Base-by-base conservation (phyloP, 35 echinoderm and acorn worm species). In the Strongylocentrotus purpuratus region DNA sequence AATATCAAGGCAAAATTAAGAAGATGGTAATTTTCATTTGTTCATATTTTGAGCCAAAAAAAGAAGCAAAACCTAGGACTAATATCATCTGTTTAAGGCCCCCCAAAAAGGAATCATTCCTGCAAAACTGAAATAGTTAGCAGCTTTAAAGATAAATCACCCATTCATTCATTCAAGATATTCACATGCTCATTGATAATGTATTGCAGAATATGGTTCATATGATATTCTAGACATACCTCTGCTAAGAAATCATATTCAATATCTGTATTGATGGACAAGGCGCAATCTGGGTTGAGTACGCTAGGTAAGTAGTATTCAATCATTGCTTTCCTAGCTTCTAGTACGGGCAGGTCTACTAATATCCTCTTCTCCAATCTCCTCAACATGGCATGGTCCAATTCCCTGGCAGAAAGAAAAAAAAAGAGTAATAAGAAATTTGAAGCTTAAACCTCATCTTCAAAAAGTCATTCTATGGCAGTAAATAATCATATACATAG, bases 351-450 rank as follows among this genome's bases (percentile, higher is more conserved):
- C 52, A 99, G 87, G 60, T 99, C 98, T 11, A 99, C 98, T 32
- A 99, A 78, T 50, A 99, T 99, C 92, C 98, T 96, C 94, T 99
- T 99, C 59, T 99, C 98, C 46, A 99, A 94, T 46, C 98, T 87
- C 65, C 98, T 95, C 61, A 99, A 92, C 98, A 99, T 99, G 3
- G 98, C 98, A 94, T 99, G 98, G 70, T 99, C 98, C 88, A 99
- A 94, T 61, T 99, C 98, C 98, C 98, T 99, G 86, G 33, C 11
- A 33, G 4, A 95, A 20, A 33, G 4, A 95, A 89, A 45, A 28
- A 33, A 11, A 59, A 59, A 0, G 18, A n/a, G 65, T 4, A 78
- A n/a, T 28, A 3, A 78, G 65, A 78, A 78, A 22, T 78, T 70
- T 22, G 20, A 70, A 70, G 14, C 22, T 70, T 14, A 20, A 70